Conservation (phyloP, 1,140 invertebrate genomes). For the Nasonia longicornis region DNA sequence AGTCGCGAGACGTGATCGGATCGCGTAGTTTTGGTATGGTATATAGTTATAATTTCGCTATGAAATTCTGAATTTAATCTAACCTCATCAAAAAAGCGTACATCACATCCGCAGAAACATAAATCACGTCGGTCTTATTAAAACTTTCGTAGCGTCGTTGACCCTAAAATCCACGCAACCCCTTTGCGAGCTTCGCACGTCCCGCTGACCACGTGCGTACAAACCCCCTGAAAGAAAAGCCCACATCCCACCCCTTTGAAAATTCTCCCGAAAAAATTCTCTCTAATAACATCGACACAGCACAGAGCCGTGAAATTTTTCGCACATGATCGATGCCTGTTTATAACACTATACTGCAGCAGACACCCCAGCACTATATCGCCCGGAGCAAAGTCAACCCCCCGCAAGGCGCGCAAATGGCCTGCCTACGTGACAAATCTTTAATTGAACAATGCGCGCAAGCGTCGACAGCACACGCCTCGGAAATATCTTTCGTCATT, state of each 20-base stretch:
- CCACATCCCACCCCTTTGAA: not conserved
- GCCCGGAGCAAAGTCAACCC: not conserved
- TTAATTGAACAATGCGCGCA: constrained; percentile 44
- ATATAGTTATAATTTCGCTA: too few relatives aligned
- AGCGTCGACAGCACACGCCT: not conserved
- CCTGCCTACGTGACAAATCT: constrained; percentile 45
- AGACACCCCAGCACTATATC: not conserved
- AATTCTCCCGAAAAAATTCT: not conserved
- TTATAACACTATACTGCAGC: not conserved
- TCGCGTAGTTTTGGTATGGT: too few relatives aligned
- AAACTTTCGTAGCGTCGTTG: not conserved
- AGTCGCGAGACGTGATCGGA: too few relatives aligned
- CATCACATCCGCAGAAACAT: not conserved
- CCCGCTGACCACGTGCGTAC: not conserved
- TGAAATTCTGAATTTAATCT: not conserved
- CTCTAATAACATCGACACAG: not conserved
- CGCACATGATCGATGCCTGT: constrained; percentile 22
- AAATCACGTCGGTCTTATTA: not conserved
- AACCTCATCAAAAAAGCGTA: not conserved
- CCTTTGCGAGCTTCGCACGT: not conserved
- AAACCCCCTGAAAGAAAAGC: not conserved
- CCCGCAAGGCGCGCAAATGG: constrained; percentile 38
- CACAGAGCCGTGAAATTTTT: not conserved
- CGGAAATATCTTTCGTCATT: constrained; percentile 19
- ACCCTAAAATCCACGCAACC: not conserved